Evolutionary conservation across 2,113 vertebrate species (phyloP).

Genomic region (Oreotrochilus melanogaster): DNA sequence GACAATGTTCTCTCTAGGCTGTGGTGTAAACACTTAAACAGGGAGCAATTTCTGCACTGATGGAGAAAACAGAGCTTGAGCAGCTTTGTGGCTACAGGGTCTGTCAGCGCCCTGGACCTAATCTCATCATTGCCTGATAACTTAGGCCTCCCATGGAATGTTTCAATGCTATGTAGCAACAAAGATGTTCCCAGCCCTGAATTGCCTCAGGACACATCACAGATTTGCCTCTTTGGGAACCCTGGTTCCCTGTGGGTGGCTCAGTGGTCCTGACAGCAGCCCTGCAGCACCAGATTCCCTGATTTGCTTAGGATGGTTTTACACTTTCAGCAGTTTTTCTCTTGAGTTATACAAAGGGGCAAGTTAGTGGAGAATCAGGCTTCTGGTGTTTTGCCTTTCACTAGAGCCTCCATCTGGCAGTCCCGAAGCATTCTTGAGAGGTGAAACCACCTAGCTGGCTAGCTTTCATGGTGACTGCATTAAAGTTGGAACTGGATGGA

Average conservation of each 20-base stretch:
- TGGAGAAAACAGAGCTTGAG: slow-evolving; percentile 58
- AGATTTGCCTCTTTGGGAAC: not conserved
- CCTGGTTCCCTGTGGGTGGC: not conserved
- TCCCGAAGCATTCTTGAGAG: slow-evolving; percentile 42
- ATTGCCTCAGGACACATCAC: not conserved
- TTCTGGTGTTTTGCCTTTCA: not conserved
- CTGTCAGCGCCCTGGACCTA: not conserved
- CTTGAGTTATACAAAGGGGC: not conserved
- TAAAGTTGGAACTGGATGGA: not conserved
- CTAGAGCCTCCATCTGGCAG: slow-evolving; percentile 8
- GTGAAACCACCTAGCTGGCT: slow-evolving; percentile 28
- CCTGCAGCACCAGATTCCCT: not conserved
- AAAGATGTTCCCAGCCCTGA: not conserved
- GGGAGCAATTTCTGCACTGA: slow-evolving; percentile 40
- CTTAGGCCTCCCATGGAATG: not conserved
- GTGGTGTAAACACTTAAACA: slow-evolving; percentile 54
- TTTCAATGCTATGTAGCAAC: not conserved
- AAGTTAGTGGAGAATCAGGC: not conserved
- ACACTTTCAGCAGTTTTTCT: not conserved
- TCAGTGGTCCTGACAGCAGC: not conserved
- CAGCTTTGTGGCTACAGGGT: not conserved
- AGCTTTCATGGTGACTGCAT: not conserved
- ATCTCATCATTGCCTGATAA: not conserved
- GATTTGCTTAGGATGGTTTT: not conserved
- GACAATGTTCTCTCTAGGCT: not conserved